Evolutionary conservation across 2,113 vertebrate genomes (phyloP).

Genomic region (Paratilapia polleni): DNA sequence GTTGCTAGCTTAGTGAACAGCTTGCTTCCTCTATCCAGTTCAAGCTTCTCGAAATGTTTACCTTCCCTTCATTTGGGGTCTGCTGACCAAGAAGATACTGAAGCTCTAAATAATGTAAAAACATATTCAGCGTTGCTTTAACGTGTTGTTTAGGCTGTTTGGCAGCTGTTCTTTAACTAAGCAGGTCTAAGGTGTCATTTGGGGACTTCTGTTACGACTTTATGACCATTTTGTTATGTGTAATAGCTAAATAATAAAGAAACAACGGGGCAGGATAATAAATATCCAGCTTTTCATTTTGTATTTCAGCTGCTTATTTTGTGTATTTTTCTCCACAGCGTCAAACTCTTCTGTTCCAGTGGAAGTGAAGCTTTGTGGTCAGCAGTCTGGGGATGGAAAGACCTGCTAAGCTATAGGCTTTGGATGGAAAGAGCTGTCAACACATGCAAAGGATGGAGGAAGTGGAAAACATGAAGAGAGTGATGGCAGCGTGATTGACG

Average conservation of each 20-base stretch:
- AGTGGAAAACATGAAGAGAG: slow-evolving; percentile 49
- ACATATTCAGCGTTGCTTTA: background rate
- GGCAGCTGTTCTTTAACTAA: background rate
- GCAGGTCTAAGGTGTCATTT: background rate
- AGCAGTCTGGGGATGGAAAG: slow-evolving; percentile 61
- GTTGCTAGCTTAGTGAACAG: slow-evolving; percentile 58
- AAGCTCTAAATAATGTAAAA: background rate
- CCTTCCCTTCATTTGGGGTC: slow-evolving; percentile 55
- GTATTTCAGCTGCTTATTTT: background rate
- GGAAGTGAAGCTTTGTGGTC: slow-evolving; percentile 17
- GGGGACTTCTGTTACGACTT: background rate
- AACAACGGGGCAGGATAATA: background rate
- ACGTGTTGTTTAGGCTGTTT: background rate
- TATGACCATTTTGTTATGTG: background rate
- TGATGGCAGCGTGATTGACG: slow-evolving; percentile 23
- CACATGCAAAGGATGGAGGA: slow-evolving; percentile 57
- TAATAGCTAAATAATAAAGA: background rate
- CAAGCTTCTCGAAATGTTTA: slow-evolving; percentile 67
- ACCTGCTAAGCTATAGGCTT: slow-evolving; percentile 43
- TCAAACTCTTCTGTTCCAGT: slow-evolving; percentile 30
- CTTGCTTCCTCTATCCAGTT: slow-evolving; percentile 65
- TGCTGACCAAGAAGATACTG: slow-evolving; percentile 40
- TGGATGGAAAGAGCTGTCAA: slow-evolving; percentile 40
- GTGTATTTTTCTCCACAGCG: background rate
- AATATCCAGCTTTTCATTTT: background rate